A percentile compares a stretch with the other conserved stretches of the same genome.
phyloP scores from a whole-genome alignment of 2,113 vertebrate species.

The Scolopax mira region DNA sequence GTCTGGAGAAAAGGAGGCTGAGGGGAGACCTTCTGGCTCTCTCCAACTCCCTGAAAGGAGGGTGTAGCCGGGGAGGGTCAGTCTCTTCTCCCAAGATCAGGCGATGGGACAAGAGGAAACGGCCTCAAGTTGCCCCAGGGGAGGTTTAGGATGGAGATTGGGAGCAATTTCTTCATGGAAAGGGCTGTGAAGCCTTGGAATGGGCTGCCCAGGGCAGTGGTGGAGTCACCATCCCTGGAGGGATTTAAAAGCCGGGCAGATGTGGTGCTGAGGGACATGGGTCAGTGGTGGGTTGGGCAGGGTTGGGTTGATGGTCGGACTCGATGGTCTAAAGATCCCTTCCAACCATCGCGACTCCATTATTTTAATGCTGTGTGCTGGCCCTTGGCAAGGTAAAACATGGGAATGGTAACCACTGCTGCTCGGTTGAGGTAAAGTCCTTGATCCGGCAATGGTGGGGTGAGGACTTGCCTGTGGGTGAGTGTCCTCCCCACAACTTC shows the following conservation, averaged over 20 bases:
- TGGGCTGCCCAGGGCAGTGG: neutral
- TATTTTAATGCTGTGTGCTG: rapidly evolving
- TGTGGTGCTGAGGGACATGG: neutral
- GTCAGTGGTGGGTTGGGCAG: neutral
- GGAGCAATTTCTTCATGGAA: neutral
- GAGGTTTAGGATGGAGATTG: neutral
- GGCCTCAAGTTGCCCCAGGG: neutral
- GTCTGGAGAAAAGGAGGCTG: neutral
- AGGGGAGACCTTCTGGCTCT: neutral
- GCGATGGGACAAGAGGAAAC: neutral
- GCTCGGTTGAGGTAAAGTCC: neutral
- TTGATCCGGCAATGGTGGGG: neutral
- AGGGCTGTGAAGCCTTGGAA: neutral
- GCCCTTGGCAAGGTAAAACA: neutral
- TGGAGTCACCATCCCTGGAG: neutral
- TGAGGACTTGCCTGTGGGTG: rapidly evolving
- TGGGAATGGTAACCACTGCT: neutral
- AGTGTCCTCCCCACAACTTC: neutral
- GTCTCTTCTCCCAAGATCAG: neutral
- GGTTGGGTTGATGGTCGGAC: neutral
- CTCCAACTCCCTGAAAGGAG: neutral
- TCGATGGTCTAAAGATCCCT: neutral
- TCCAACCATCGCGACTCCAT: neutral
- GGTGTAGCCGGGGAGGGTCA: no score
- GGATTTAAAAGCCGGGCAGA: neutral